Evolutionary conservation across 30 jellyfish, hydroid and myxozoan genomes (phyloP).

Genomic region (Hydractinia symbiolongicarpus): DNA sequence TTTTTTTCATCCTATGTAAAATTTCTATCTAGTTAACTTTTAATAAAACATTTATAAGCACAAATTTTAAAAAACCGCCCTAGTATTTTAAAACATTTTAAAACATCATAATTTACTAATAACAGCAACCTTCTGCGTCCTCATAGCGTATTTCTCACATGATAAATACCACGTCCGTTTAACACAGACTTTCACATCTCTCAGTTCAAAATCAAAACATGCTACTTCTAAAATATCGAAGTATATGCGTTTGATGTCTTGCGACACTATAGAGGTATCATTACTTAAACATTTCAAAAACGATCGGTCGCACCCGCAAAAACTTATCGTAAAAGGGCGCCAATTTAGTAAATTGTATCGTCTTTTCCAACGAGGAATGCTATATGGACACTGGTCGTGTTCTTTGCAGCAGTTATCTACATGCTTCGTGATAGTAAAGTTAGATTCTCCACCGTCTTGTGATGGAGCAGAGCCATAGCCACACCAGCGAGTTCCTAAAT

Average conservation of each 20-base stretch:
- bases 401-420: constrained; percentile 67
- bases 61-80: too few relatives aligned
- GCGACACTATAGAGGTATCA: constrained; percentile 41
- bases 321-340: constrained; percentile 81
- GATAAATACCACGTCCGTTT: constrained; percentile 77
- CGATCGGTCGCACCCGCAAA: constrained; percentile 67
- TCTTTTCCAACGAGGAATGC: constrained; percentile 61
- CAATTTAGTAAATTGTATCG: constrained; percentile 66
- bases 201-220: constrained; percentile 56
- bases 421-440: constrained; percentile 1
- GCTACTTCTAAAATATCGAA: constrained; percentile 76
- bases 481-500: constrained; percentile 41
- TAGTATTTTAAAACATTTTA: too few relatives aligned
- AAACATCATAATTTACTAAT: background rate
- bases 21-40: too few relatives aligned
- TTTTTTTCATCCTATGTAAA: too few relatives aligned
- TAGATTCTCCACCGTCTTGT: background rate
- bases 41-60: too few relatives aligned
- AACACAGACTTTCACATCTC: constrained; percentile 42
- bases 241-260: constrained; percentile 54
- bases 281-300: constrained; percentile 55
- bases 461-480: constrained; percentile 22
- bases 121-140: constrained; percentile 49
- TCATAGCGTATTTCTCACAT: constrained; percentile 43
- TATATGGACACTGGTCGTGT: constrained; percentile 76